These are phyloP conservation scores for Pollenia amentaria DNA, from an alignment of 2,888 invertebrate species.

Conservation along the genomic window DNA sequence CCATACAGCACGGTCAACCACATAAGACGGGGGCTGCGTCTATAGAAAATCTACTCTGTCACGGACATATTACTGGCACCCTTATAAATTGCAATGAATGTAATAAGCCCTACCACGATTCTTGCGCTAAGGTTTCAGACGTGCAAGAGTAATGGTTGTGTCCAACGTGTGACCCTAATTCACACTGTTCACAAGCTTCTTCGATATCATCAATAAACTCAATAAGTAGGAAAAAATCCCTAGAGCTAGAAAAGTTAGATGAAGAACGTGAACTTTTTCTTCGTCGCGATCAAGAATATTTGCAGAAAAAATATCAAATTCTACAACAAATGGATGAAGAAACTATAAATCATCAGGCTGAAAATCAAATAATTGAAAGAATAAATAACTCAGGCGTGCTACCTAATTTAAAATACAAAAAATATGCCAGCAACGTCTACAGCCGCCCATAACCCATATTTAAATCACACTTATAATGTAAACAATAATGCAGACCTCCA, in stretches of 20 bases:
- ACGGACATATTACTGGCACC: constrained; percentile 11
- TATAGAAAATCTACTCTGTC: constrained; percentile 33
- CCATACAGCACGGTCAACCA: constrained; percentile 49
- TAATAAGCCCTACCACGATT: constrained; percentile 21
- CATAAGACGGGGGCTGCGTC: constrained; percentile 19
- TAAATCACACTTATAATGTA: not conserved
- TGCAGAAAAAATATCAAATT: constrained; percentile 54
- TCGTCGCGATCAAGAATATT: constrained; percentile 44
- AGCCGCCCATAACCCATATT: not conserved
- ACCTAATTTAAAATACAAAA: constrained; percentile 1
- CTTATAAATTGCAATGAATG: constrained; percentile 40
- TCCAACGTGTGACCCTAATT: not conserved
- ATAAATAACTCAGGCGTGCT: not conserved
- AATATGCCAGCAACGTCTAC: not conserved
- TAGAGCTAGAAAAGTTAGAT: constrained; percentile 43
- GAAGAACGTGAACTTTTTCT: constrained; percentile 42
- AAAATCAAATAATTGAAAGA: constrained; percentile 2
- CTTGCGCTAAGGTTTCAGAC: constrained; percentile 47
- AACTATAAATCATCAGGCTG: not conserved
- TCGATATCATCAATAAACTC: constrained; percentile 15
- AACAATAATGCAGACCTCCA: constrained; percentile 7
- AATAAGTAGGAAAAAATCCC: constrained; percentile 23
- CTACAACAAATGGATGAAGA: constrained; percentile 47
- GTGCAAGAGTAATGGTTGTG: constrained; percentile 32
- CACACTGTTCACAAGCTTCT: constrained; percentile 3